A percentile compares a stretch with the other conserved stretches of the same genome.
Conservation (phyloP, 1,140 invertebrate species). For the Orius insidiosus region DNA sequence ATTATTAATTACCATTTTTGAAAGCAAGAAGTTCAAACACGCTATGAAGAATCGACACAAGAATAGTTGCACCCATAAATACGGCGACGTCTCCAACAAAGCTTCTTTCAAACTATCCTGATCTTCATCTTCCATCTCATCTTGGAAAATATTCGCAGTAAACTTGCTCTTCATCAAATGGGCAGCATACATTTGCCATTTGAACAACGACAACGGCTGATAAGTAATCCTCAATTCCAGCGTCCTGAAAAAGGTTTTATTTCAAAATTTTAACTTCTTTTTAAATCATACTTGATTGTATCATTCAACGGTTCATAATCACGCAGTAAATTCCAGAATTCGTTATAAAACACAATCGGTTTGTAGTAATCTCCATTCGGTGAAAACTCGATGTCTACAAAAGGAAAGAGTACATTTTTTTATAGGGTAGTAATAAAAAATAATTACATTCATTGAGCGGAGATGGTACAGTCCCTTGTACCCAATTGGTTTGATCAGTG, state of each 20-base stretch:
- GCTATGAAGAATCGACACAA: constrained; percentile 88
- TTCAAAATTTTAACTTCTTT: neutral
- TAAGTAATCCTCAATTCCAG: constrained; percentile 65
- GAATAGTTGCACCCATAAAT: constrained; percentile 75
- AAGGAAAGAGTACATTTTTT: constrained; percentile 16
- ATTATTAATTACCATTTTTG: constrained; percentile 70
- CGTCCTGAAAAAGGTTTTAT: constrained; percentile 19
- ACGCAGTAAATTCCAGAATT: constrained; percentile 95
- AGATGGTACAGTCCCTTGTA: constrained; percentile 67
- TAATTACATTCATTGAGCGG: constrained; percentile 79
- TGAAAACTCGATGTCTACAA: constrained; percentile 73
- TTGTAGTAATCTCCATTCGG: constrained; percentile 68
- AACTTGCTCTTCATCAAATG: constrained; percentile 77
- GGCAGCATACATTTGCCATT: constrained; percentile 95
- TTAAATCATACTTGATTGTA: constrained; percentile 41
- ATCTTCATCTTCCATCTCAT: constrained; percentile 33
- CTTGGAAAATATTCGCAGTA: constrained; percentile 33
- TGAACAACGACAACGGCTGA: constrained; percentile 85
- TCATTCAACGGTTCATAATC: constrained; percentile 93
- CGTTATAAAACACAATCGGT: constrained; percentile 90
- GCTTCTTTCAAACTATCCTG: constrained; percentile 96
- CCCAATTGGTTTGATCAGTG: constrained; percentile 88
- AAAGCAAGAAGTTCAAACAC: constrained; percentile 98
- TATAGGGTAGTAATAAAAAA: no score
- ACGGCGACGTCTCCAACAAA: constrained; percentile 91